These are phyloP conservation scores for Chaenocephalus aceratus DNA, from an alignment of 2,113 vertebrate genomes.

Conservation along the genomic window DNA sequence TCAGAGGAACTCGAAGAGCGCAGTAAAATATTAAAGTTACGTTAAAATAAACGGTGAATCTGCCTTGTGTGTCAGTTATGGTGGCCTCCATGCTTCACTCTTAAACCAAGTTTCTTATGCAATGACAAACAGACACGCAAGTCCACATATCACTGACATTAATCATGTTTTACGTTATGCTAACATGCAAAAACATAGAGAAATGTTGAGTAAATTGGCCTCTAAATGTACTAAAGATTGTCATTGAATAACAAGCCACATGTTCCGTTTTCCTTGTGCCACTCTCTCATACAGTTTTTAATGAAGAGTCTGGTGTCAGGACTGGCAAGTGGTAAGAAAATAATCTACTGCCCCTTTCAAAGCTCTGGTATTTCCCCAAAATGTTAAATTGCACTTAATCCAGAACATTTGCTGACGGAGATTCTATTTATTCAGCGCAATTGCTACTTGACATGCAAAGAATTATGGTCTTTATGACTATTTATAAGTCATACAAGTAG, in stretches of 20 bases:
- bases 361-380: neutral
- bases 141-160: conserved; percentile 2
- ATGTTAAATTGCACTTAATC: conserved; percentile 2
- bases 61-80: no score
- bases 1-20: no score
- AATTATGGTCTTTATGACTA: neutral
- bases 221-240: neutral
- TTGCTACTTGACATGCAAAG: neutral
- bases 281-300: neutral
- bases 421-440: neutral
- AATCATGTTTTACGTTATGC: neutral
- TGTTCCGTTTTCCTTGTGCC: neutral
- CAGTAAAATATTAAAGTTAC: no score
- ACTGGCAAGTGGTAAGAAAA: neutral
- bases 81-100: no score
- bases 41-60: no score
- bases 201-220: neutral
- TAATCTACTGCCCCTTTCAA: neutral
- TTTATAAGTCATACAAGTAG: neutral
- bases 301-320: neutral
- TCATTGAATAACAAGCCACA: neutral
- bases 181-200: neutral
- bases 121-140: no score
- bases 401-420: neutral
- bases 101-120: no score